A percentile compares a stretch with the other conserved stretches of the same genome.
Evolutionary conservation across 2,888 invertebrate genomes (phyloP).

Genomic region (Pyrgus malvae): DNA sequence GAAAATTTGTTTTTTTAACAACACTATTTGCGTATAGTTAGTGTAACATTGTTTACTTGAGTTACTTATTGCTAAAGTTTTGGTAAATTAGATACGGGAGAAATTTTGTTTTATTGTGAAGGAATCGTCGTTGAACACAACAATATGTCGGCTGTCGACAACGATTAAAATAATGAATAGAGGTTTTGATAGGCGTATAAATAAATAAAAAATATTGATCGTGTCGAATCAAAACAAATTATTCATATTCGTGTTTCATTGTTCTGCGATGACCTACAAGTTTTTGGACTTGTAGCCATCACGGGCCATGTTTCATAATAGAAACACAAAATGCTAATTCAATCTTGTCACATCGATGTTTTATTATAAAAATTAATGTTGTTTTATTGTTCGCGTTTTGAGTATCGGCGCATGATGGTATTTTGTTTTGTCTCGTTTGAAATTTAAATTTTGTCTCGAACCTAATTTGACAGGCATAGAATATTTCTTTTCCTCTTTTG

Average conservation of each 20-base stretch:
- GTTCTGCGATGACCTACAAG: constrained; percentile 65
- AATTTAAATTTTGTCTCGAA: constrained; percentile 9
- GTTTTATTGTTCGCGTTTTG: constrained; percentile 38
- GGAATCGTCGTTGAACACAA: too few species aligned
- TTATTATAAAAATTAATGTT: constrained; percentile 19
- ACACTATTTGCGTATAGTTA: too few species aligned
- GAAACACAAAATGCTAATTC: constrained; percentile 63
- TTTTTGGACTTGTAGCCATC: constrained; percentile 57
- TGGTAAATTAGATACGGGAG: too few species aligned
- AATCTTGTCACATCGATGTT: constrained; percentile 60
- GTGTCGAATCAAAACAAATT: constrained; percentile 52
- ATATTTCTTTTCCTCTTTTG: background rate
- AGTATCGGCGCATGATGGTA: constrained; percentile 2
- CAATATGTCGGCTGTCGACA: too few species aligned
- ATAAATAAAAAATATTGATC: constrained; percentile 37
- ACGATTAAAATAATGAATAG: background rate
- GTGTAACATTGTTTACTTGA: too few species aligned
- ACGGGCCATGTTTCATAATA: constrained; percentile 52
- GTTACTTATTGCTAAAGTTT: too few species aligned
- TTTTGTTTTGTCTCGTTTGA: constrained; percentile 9
- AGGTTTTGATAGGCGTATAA: constrained; percentile 30
- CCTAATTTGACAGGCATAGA: background rate
- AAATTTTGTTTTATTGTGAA: too few species aligned
- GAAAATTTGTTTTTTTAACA: too few species aligned
- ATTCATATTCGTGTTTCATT: constrained; percentile 55